These are phyloP conservation scores for Escarpia spicata DNA, from an alignment of 2,888 invertebrate genomes.

Conservation along the genomic window DNA sequence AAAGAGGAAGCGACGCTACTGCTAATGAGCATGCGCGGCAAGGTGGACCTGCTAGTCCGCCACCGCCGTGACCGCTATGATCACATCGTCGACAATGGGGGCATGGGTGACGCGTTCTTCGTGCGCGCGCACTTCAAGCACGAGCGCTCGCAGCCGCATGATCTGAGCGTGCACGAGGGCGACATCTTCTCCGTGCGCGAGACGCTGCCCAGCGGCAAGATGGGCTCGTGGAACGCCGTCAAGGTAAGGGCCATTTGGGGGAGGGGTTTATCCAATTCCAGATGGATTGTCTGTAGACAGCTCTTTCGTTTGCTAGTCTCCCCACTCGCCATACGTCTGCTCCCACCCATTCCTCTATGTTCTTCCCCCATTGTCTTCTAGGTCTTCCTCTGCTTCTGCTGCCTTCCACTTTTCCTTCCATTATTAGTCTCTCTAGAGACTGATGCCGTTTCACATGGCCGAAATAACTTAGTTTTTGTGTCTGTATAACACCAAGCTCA, in stretches of 20 bases:
- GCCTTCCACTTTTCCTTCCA: too few relatives aligned
- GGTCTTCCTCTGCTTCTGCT: too few relatives aligned
- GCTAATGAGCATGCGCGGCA: slow-evolving; percentile 29
- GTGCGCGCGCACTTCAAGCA: slow-evolving; percentile 41
- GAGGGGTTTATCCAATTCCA: too few relatives aligned
- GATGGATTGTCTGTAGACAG: too few relatives aligned
- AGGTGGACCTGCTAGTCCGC: slow-evolving; percentile 34
- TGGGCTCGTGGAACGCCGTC: slow-evolving; percentile 41
- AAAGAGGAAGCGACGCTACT: slow-evolving; percentile 40
- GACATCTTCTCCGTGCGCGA: slow-evolving; percentile 44
- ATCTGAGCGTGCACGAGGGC: slow-evolving; percentile 39
- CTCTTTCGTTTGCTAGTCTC: too few relatives aligned
- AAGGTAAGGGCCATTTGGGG: slow-evolving; percentile 27
- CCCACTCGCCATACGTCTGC: too few relatives aligned
- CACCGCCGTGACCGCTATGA: slow-evolving; percentile 36
- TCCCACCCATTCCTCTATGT: too few relatives aligned
- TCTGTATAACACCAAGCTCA: too few relatives aligned
- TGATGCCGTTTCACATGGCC: too few relatives aligned
- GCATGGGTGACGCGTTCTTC: slow-evolving; percentile 41
- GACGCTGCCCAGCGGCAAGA: slow-evolving; percentile 40
- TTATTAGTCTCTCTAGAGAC: too few relatives aligned
- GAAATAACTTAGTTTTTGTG: too few relatives aligned
- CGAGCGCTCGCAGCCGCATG: slow-evolving; percentile 33
- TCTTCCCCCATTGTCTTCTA: too few relatives aligned
- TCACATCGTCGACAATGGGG: slow-evolving; percentile 35